A percentile compares a stretch with the other conserved stretches of the same genome.
phyloP scores from a whole-genome alignment of 2,113 vertebrate genomes.

The Pluvialis apricaria region DNA sequence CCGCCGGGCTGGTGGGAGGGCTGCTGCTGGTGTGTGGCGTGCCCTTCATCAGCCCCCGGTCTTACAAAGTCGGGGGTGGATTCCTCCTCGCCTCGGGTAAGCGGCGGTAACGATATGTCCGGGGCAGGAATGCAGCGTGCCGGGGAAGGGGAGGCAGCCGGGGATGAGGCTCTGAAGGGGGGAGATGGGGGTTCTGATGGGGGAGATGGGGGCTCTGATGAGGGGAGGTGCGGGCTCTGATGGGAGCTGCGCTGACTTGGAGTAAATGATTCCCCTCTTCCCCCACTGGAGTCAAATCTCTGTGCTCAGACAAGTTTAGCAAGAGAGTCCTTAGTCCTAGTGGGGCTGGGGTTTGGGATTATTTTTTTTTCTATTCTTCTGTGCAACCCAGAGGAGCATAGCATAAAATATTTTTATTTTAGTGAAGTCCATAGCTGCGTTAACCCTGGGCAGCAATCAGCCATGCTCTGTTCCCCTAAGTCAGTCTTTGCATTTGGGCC shows the following conservation, averaged over 20 bases:
- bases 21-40: conserved; percentile 83
- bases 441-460: background rate
- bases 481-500: background rate
- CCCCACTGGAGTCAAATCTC: background rate
- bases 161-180: background rate
- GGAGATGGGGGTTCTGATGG: background rate
- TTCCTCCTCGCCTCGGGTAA: conserved; percentile 83
- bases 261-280: background rate
- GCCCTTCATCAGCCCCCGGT: conserved; percentile 78
- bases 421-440: background rate
- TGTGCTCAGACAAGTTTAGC: background rate
- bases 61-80: conserved; percentile 80
- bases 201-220: background rate
- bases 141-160: background rate
- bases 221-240: background rate
- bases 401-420: background rate
- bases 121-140: background rate
- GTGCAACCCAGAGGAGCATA: background rate
- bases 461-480: background rate
- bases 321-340: background rate
- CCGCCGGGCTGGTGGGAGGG: conserved; percentile 71
- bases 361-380: background rate
- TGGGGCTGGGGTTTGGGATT: background rate
- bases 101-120: background rate
- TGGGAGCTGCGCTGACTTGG: background rate